Evolutionary conservation across 1,140 invertebrate species (phyloP).

Genomic region (Oscheius sp.): DNA sequence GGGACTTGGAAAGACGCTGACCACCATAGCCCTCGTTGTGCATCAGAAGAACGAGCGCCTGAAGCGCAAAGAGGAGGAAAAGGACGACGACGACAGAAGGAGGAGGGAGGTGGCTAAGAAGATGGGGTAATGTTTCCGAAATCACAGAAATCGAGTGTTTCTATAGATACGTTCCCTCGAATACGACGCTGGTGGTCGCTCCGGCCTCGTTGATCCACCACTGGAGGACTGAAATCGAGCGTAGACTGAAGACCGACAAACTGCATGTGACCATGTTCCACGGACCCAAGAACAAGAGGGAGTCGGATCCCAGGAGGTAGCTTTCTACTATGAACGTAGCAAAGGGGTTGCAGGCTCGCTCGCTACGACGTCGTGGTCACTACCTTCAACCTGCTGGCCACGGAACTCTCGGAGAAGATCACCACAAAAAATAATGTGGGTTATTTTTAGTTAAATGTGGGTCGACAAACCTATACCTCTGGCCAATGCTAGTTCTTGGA

Average conservation of each 20-base stretch:
- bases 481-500: too few relatives aligned
- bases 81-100: constrained; percentile 45
- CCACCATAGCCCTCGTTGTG: constrained; percentile 79
- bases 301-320: constrained; percentile 61
- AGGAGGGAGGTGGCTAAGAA: constrained; percentile 45
- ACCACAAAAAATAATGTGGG: constrained; percentile 11
- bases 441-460: constrained; percentile 6
- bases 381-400: constrained; percentile 65
- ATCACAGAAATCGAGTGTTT: constrained; percentile 55
- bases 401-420: constrained; percentile 62
- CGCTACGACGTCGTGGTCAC: constrained; percentile 66
- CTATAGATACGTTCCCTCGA: constrained; percentile 58
- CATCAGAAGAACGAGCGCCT: constrained; percentile 56
- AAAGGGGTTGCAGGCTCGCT: constrained; percentile 61
- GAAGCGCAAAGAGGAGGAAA: constrained; percentile 19
- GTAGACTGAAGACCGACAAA: constrained; percentile 67
- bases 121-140: constrained; percentile 40
- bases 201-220: constrained; percentile 75
- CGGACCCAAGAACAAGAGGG: constrained; percentile 71
- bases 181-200: constrained; percentile 79
- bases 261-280: constrained; percentile 76
- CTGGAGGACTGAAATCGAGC: constrained; percentile 79
- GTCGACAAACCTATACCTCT: too few relatives aligned
- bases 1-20: constrained; percentile 86
- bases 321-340: constrained; percentile 9